Evolutionary conservation across 2,113 vertebrate species (phyloP).

Genomic region (Chionis minor): DNA sequence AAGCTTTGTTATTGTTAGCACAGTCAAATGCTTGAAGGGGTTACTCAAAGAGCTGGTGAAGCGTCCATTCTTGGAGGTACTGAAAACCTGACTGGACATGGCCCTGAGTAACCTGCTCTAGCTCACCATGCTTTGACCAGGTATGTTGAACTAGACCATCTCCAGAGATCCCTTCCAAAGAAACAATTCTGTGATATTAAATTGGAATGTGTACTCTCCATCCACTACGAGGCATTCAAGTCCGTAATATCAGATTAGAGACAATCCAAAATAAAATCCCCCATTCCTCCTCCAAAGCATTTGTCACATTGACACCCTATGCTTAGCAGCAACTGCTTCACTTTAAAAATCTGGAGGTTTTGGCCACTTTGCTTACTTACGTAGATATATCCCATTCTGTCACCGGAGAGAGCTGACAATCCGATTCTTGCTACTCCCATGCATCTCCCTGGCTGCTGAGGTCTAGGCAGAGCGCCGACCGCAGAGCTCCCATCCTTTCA

Average conservation of each 20-base stretch:
- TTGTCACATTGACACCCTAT: background rate
- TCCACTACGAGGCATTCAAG: background rate
- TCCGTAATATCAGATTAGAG: background rate
- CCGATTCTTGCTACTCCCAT: background rate
- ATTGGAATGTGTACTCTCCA: background rate
- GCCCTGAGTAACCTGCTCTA: background rate
- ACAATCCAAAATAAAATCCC: background rate
- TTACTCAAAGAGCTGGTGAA: background rate
- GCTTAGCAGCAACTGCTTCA: background rate
- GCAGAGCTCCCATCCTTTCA: background rate
- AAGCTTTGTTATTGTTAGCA: background rate
- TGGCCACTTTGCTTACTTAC: background rate
- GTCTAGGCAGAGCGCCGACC: background rate
- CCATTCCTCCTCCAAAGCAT: background rate
- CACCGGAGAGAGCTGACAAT: background rate
- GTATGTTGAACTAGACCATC: background rate
- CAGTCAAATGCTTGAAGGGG: background rate
- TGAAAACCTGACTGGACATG: background rate
- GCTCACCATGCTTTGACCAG: background rate
- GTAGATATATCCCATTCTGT: background rate
- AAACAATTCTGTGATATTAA: background rate
- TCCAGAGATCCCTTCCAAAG: background rate
- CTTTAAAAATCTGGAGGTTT: background rate
- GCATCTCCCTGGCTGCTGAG: background rate
- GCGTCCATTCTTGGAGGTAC: background rate